Conservation (phyloP, 2,888 invertebrate genomes). For the Eurois occulta region DNA sequence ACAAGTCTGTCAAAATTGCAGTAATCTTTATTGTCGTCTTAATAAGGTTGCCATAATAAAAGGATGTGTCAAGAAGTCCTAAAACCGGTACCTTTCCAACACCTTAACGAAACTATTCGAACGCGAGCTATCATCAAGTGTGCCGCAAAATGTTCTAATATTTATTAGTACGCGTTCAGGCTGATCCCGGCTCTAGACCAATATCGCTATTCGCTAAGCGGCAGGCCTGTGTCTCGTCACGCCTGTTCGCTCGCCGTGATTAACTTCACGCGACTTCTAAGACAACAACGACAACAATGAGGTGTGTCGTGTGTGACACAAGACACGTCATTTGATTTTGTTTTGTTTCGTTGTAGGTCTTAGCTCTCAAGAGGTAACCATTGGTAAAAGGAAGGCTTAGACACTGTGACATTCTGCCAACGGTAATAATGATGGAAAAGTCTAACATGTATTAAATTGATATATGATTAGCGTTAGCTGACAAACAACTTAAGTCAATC, state of each 20-base stretch:
- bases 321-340: not conserved
- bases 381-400: not conserved
- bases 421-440: not conserved
- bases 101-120: constrained; percentile 25
- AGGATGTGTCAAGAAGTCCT: not conserved
- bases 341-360: not conserved
- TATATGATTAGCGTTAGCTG: not conserved
- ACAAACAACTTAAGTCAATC: no score
- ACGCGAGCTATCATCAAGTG: not conserved
- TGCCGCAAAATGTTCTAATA: constrained; percentile 23
- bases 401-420: not conserved
- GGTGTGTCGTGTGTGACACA: not conserved
- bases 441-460: not conserved
- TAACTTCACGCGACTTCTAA: constrained; percentile 18
- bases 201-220: not conserved
- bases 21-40: no score
- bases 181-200: constrained; percentile 5
- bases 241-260: not conserved
- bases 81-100: not conserved
- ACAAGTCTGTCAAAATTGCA: not conserved
- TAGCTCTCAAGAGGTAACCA: not conserved
- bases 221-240: not conserved
- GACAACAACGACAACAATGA: not conserved
- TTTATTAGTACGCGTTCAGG: constrained; percentile 3
- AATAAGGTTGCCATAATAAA: not conserved